Base-by-base conservation (phyloP, 2,888 invertebrate genomes). In the Scelioninae gen. 1 region DNA sequence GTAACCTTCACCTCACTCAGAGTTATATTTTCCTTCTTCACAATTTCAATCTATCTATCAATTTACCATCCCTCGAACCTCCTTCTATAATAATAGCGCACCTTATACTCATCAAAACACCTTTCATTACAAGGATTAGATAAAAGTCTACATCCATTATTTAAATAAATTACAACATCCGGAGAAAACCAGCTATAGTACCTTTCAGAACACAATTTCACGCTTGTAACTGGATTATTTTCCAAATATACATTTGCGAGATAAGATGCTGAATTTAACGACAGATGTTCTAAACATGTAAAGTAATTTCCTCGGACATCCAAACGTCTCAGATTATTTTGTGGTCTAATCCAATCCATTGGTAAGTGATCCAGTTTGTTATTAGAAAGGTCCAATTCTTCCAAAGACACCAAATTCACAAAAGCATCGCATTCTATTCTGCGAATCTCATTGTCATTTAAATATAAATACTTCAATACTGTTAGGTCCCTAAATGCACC, bases 171-270 rank as follows among this genome's bases (percentile, higher is more conserved):
- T 10, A 82, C 79, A 7, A 87, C 86, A 47, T 86, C 85, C 1
- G 88, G 74, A 0, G 75, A 38, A 23, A 90, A 81, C 60, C 84
- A 85, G 8, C 16, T 38, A 7, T 86, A 72, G 49, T 72, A 78
- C 16, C 79, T 13, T 11, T 83, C 68, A 0, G 77, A 66, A 53
- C 85, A 85, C 9, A 29, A 10, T 32, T 11, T 45, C 0, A 87
- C n/a, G 2, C 58, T 82, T 0, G 53, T 65, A 0, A 91, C 82
- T 0, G 63, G 83, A 76, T 91, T 91, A 1, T 87, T 86, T 11
- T 90, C 85, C 62, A 90, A 31, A 53, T 89, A 84, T 0, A 91
- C 84, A 34, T 85, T 47, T 0, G 74, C 77, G 6, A 90, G 65
- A 45, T 85, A 85, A 2, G 82, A 75, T 6, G 87, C 85, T 9